Conservation (phyloP, 2,797 vertebrate genomes). For the Syngnathus acus region DNA sequence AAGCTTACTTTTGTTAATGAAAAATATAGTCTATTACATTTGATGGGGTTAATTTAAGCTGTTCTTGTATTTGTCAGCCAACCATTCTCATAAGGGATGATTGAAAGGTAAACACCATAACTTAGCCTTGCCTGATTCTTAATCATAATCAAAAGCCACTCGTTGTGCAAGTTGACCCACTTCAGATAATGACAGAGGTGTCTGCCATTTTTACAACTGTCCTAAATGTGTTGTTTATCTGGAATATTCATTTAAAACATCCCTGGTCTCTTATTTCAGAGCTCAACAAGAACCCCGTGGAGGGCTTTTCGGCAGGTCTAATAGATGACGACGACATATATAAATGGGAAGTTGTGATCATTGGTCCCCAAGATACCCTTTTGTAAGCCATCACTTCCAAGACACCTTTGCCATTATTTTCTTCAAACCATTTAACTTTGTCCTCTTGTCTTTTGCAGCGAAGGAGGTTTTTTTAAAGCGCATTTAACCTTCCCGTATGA, state of each 20-base stretch:
- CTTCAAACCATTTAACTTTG: background rate
- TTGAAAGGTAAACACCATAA: no score
- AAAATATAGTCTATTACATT: no score
- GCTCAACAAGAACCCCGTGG: constrained; percentile 78
- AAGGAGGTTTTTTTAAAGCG: constrained; percentile 81
- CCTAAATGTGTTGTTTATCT: background rate
- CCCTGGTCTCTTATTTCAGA: constrained; percentile 41
- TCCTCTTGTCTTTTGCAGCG: constrained; percentile 44
- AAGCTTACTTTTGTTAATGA: no score
- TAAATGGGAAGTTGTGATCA: constrained; percentile 79
- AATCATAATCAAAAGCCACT: no score
- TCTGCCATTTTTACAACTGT: background rate
- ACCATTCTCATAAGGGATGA: no score
- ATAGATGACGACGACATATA: constrained; percentile 78
- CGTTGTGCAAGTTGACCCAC: no score
- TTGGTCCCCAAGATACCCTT: constrained; percentile 76
- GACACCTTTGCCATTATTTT: background rate
- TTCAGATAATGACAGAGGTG: no score
- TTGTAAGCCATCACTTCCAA: constrained; percentile 61
- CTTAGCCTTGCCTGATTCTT: no score
- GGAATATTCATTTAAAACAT: background rate
- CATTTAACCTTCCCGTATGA: constrained; percentile 78
- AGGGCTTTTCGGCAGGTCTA: constrained; percentile 77
- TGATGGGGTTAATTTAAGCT: no score
- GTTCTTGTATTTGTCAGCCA: no score